These are phyloP conservation scores for Alfaro cultratus DNA, from an alignment of 2,797 vertebrate genomes.

Conservation along the genomic window DNA sequence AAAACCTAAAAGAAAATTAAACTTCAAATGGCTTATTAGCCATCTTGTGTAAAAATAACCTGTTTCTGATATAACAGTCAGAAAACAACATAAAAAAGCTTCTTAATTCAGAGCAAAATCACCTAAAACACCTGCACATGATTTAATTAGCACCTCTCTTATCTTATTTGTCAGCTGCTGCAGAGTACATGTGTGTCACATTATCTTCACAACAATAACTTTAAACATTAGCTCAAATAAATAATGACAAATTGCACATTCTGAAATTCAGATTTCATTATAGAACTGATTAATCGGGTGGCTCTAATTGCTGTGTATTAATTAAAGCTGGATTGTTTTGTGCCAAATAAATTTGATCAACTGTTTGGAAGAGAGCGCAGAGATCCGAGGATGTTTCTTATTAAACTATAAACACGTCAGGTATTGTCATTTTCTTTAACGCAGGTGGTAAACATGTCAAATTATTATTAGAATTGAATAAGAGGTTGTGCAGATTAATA, in stretches of 20 bases:
- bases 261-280: conserved; percentile 1
- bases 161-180: not conserved
- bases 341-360: not conserved
- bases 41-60: not conserved
- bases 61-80: no score
- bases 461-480: not conserved
- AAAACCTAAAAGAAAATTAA: not conserved
- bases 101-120: not conserved
- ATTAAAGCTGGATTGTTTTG: conserved; percentile 2
- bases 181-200: not conserved
- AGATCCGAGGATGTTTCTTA: not conserved
- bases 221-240: not conserved
- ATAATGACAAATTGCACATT: not conserved
- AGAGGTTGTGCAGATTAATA: not conserved
- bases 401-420: not conserved
- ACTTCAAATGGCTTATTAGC: not conserved
- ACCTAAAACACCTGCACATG: not conserved
- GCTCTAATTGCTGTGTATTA: not conserved
- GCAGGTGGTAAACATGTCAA: not conserved
- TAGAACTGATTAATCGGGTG: not conserved
- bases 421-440: not conserved
- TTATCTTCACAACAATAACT: not conserved
- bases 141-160: not conserved
- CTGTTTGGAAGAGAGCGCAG: not conserved
- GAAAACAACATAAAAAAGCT: no score